Evolutionary conservation across 2,797 vertebrate species (phyloP), one percentile per base, ranked within the genome.

Genomic region (Lacerta agilis): DNA sequence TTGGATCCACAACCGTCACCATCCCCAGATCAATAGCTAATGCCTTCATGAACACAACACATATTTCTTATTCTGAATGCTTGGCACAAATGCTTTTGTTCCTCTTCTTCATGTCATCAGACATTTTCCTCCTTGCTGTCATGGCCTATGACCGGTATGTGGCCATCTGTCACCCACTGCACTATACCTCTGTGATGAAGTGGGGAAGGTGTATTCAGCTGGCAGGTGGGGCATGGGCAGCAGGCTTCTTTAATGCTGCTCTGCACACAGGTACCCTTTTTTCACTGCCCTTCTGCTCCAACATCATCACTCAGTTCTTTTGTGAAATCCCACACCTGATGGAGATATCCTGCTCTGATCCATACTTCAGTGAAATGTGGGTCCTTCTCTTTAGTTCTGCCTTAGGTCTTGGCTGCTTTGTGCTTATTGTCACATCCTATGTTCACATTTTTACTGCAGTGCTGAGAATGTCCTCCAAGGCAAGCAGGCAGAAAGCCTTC

Each of bases 121-220:
- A 79, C 10, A 55, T 79, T 55, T 58, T 79, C 49, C 55, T 79
- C 33, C 78, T 79, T 13, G 55, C 78, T 36, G 33, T 79, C 78
- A 79, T 79, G 78, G 49, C 49, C 29, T 79, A 58, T 61, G 58
- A 61, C 58, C 58, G 4, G 5, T 61, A 61, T 61, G 58, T 61
- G 18, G 58, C 58, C 58, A 61, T 61, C 17, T 61, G 58, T 20
- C 58, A 20, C 15, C 58, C 58, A 61, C 58, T 61, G 58, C 58
- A 79, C n/a, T 79, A 55, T 79, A 29, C 78, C n/a, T 79, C 78
- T n/a, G 20, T 79, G 55, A 79, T 79, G 78, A 79, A 55, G 7
- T 79, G 78, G 78, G 9, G 45, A 18, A 79, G 45, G 49, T 79
- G 78, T 17, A 5, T 58, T 29, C 78, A 79, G 20, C 55, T 79